Evolutionary conservation across 2,113 vertebrate genomes (phyloP).

Genomic region (Megaleporinus macrocephalus): DNA sequence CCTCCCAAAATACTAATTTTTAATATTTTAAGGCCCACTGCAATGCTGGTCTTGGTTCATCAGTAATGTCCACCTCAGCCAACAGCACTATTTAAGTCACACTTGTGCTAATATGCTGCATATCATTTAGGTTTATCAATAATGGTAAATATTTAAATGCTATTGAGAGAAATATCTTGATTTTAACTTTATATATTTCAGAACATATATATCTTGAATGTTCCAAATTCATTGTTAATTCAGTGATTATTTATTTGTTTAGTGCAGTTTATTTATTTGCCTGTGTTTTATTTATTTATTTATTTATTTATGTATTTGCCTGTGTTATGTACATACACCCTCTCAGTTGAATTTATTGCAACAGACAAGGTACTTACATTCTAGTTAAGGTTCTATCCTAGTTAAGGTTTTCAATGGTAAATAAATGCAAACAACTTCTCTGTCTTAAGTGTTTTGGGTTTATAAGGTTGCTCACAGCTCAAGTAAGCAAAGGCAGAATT

Average conservation of each 20-base stretch:
- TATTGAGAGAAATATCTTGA: constrained; percentile 15
- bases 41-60: constrained; percentile 2
- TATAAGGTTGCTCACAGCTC: not conserved
- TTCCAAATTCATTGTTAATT: constrained; percentile 41
- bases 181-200: constrained; percentile 43
- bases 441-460: constrained; percentile 1
- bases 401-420: not conserved
- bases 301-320: constrained; percentile 23
- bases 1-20: not conserved
- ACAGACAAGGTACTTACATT: not conserved
- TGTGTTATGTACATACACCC: constrained; percentile 30
- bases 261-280: constrained; percentile 19
- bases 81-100: not conserved
- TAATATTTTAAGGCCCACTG: not conserved
- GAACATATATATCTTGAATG: constrained; percentile 45
- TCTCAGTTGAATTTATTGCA: constrained; percentile 25
- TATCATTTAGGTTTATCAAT: not conserved
- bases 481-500: not conserved
- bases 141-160: not conserved
- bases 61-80: not conserved
- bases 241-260: constrained; percentile 30
- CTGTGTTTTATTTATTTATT: constrained; percentile 6
- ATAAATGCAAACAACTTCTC: constrained; percentile 4
- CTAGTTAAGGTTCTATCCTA: not conserved
- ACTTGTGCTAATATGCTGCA: not conserved